phyloP scores from a whole-genome alignment of 1,140 invertebrate species.

The Phymorhynchus buccinoides region DNA sequence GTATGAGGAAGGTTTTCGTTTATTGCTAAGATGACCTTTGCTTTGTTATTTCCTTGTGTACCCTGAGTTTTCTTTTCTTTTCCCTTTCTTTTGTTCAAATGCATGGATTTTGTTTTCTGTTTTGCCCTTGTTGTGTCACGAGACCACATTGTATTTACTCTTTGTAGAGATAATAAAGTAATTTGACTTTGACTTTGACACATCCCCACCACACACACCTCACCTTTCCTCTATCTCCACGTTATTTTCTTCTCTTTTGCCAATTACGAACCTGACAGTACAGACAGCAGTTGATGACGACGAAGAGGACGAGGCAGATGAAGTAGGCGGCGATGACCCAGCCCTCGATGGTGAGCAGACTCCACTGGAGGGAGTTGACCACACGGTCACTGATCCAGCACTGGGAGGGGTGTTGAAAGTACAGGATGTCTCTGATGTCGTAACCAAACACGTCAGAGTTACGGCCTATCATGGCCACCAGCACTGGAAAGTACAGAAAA shows the following conservation, averaged over 20 bases:
- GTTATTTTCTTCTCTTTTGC: too few species aligned
- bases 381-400: constrained; percentile 56
- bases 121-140: too few species aligned
- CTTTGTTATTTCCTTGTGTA: too few species aligned
- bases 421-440: constrained; percentile 40
- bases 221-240: too few species aligned
- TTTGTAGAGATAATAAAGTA: too few species aligned
- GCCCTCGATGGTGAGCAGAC: constrained; percentile 53
- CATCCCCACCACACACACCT: not conserved
- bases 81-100: too few species aligned
- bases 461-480: constrained; percentile 46
- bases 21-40: too few species aligned
- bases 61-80: too few species aligned
- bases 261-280: constrained; percentile 45
- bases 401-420: constrained; percentile 48
- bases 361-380: constrained; percentile 51
- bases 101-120: too few species aligned
- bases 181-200: not conserved
- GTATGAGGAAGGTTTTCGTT: too few species aligned
- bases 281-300: constrained; percentile 43
- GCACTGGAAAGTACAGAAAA: constrained; percentile 50
- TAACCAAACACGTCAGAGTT: constrained; percentile 54
- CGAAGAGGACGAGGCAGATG: constrained; percentile 42
- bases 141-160: too few species aligned
- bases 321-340: constrained; percentile 55